Percentiles rank a stretch among this genome's conserved stretches.
These are phyloP conservation scores for Panthera tigris DNA, from an alignment of 2,113 vertebrate genomes.

Conservation along the genomic window DNA sequence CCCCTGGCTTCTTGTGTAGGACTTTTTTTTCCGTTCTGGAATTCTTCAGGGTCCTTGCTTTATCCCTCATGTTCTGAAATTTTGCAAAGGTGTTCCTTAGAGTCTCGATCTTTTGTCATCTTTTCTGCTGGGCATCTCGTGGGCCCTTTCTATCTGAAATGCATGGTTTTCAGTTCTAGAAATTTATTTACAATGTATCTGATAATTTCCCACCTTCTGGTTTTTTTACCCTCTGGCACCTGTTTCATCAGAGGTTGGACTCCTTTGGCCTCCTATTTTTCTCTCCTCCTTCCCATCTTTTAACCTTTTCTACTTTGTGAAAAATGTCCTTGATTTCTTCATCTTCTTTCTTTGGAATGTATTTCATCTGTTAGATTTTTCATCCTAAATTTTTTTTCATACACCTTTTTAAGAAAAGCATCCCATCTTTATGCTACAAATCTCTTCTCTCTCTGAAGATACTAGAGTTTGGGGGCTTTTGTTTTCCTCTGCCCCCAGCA, in stretches of 20 bases:
- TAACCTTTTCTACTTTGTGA: background rate
- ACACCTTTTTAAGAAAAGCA: background rate
- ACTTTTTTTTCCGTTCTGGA: background rate
- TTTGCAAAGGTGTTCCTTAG: background rate
- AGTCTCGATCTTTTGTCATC: background rate
- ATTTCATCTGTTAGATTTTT: conserved; percentile 16
- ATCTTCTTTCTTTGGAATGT: background rate
- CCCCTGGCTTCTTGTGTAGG: background rate
- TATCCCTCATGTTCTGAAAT: background rate
- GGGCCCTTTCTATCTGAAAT: background rate
- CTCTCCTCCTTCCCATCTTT: background rate
- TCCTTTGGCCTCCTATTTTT: background rate
- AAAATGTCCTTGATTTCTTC: background rate
- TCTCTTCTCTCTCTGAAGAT: background rate
- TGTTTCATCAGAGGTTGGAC: background rate
- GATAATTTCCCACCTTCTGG: background rate
- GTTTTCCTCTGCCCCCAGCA: background rate
- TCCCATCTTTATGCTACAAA: background rate
- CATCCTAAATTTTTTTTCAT: background rate
- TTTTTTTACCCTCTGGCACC: background rate
- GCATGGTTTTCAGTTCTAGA: background rate
- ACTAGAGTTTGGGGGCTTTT: background rate
- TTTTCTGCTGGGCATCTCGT: background rate
- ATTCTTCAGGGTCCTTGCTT: background rate
- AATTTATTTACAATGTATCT: background rate